Evolutionary conservation across 2,113 vertebrate genomes (phyloP), one percentile per base, ranked within the genome.

Genomic region (Crotalus tigris): DNA sequence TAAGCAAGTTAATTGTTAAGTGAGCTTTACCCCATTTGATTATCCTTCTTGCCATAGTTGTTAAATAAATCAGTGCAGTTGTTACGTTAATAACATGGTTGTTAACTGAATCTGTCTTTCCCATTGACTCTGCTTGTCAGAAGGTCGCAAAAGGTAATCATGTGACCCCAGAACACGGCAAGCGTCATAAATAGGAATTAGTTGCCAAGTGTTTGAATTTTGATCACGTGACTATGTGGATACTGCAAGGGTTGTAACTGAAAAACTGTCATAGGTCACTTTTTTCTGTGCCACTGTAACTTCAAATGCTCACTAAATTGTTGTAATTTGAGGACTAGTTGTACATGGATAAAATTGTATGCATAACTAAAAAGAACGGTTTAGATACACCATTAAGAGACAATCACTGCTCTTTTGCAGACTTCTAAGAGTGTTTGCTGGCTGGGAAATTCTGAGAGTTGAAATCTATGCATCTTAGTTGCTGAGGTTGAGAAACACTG

Each of bases 341-440:
- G 7, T 69, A 69, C 4, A 33, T 69, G 64, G 64, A 69, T 69
- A 69, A 69, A 69, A 69, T 33, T 69, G 64, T 69, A 69, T 33
- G 64, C 29, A 69, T 33, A 33, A 69, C 64, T 89, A 95, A 95
- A 95, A 96, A 96, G 95, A 95, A 95, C 94, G 95, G 95, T 94
- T 96, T 97, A 97, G 97, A 97, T 97, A 97, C 95, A 95, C 97
- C 97, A 97, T 97, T 96, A 97, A 97, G 97, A 97, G 96, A 95
- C 97, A 96, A 95, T 97, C 95, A 69, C 95, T 88, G 54, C 96
- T 97, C 96, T 96, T 96, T 93, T 92, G 96, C 0, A 93, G 95
- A 85, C 90, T 92, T 94, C 92, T 93, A 96, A 96, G 96, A 95
- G 85, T 95, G 13, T 69, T 15, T n/a, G 64, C 64, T 33, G 59